Evolutionary conservation across 2,888 invertebrate genomes (phyloP).

Genomic region (Diarsia mendica): DNA sequence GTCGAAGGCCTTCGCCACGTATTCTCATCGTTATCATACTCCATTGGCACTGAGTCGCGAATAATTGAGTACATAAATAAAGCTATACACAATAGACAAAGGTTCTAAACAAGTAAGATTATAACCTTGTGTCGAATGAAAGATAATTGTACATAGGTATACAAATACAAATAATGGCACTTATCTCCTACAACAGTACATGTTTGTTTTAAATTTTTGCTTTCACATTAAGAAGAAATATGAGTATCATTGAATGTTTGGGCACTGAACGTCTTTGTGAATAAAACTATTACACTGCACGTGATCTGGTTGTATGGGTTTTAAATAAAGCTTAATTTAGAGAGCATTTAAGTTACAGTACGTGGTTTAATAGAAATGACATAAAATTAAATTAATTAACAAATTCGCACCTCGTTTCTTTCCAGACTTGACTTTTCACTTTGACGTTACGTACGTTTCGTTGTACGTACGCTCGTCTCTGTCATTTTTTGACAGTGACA

Average conservation of each 20-base stretch:
- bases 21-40: slow-evolving; percentile 85
- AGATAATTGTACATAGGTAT: slow-evolving; percentile 10
- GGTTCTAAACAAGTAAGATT: slow-evolving; percentile 1
- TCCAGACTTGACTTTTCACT: neutral
- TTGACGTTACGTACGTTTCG: slow-evolving; percentile 3
- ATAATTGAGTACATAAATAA: slow-evolving; percentile 66
- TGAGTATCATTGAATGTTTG: slow-evolving; percentile 15
- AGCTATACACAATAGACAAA: slow-evolving; percentile 27
- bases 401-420: slow-evolving; percentile 9
- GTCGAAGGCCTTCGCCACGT: slow-evolving; percentile 83
- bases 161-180: slow-evolving; percentile 14
- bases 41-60: slow-evolving; percentile 76
- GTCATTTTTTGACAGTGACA: slow-evolving; percentile 5
- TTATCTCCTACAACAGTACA: slow-evolving; percentile 32
- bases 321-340: neutral
- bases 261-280: slow-evolving; percentile 10
- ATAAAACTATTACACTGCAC: slow-evolving; percentile 2
- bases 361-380: neutral
- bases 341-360: neutral
- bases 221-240: slow-evolving; percentile 28
- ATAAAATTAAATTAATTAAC: slow-evolving; percentile 19
- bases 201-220: slow-evolving; percentile 18
- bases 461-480: no score
- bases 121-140: slow-evolving; percentile 20
- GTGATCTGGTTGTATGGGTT: neutral